Percentiles rank a stretch among this genome's conserved stretches.
Conservation (phyloP, 1,140 invertebrate genomes). For the Apocrypta bakeri region DNA sequence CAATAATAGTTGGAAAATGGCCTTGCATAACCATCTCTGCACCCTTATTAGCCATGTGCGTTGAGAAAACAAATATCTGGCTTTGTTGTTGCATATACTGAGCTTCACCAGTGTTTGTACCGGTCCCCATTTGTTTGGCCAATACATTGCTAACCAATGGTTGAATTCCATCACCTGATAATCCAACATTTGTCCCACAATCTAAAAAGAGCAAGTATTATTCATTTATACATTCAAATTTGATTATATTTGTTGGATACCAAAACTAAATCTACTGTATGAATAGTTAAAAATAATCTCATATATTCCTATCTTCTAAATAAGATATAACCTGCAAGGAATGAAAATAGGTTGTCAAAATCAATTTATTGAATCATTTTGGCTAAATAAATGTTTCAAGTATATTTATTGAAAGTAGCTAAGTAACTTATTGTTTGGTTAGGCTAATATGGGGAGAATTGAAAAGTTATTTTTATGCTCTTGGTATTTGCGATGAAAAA, state of each 20-base stretch:
- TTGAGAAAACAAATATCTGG: constrained; percentile 98
- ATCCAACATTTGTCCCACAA: constrained; percentile 63
- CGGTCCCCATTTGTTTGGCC: constrained; percentile 84
- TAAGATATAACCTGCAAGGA: not conserved
- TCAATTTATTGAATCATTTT: not conserved
- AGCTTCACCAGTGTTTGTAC: constrained; percentile 78
- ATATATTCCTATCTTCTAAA: not conserved
- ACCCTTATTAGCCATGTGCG: constrained; percentile 93
- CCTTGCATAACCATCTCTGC: constrained; percentile 93
- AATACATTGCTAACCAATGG: constrained; percentile 85
- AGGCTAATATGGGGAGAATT: not conserved
- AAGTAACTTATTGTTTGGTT: not conserved
- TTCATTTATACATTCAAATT: not conserved
- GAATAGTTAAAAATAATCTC: not conserved
- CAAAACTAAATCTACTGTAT: too few species aligned
- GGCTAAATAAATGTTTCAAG: not conserved
- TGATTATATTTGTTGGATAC: too few species aligned
- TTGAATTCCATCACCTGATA: constrained; percentile 78
- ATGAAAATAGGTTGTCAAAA: not conserved
- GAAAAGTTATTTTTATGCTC: not conserved
- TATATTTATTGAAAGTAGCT: not conserved
- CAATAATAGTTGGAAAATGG: constrained; percentile 93
- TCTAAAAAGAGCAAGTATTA: constrained; percentile 53
- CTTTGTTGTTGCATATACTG: constrained; percentile 96
- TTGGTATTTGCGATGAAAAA: too few species aligned